Evolutionary conservation across 2,888 invertebrate genomes (phyloP), one percentile per base, ranked within the genome.

Genomic region (Gymnoscelis rufifasciata): DNA sequence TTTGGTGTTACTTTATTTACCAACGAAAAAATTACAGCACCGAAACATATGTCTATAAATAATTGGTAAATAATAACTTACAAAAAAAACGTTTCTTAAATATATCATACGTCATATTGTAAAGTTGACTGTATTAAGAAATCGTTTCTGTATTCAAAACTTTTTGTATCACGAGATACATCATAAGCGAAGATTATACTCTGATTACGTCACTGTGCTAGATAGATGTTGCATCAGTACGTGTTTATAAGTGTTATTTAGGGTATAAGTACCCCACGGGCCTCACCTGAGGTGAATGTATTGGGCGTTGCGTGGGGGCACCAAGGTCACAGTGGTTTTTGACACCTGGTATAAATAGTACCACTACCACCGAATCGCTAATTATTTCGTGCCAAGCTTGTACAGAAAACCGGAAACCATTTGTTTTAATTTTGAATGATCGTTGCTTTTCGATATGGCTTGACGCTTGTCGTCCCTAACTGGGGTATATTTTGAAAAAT

Each of bases 281-380:
- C 83, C 84, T 74, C 82, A 79, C 78, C 80, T 77, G 83, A 87
- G 87, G 87, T 87, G 86, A 87, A 87, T 69, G 87, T 78, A 82
- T 78, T 62, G 57, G 51, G 66, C 74, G 82, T 67, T 80, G 83
- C 75, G 84, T 76, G 84, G 83, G 80, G 84, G 84, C 83, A 78
- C 66, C 87, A 88, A 88, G 87, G 87, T 84, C 87, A 75, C 69
- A 61, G 70, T 71, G 75, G 87, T 83, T 87, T 87, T 88, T 88
- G 86, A 87, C 86, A 86, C 84, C 52, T 50, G 74, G 71, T 74
- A 78, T 78, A 83, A 83, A 81, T 83, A 83, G 78, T 74, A 64
- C 72, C 72, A 64, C 67, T 70, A 70, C 66, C 68, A 59, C 55
- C 51, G 56, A 55, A 54, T 60, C 64, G 60, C 75, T 78, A 79